Evolutionary conservation across 2,797 vertebrate genomes (phyloP).

Genomic region (Hipposideros larvatus): DNA sequence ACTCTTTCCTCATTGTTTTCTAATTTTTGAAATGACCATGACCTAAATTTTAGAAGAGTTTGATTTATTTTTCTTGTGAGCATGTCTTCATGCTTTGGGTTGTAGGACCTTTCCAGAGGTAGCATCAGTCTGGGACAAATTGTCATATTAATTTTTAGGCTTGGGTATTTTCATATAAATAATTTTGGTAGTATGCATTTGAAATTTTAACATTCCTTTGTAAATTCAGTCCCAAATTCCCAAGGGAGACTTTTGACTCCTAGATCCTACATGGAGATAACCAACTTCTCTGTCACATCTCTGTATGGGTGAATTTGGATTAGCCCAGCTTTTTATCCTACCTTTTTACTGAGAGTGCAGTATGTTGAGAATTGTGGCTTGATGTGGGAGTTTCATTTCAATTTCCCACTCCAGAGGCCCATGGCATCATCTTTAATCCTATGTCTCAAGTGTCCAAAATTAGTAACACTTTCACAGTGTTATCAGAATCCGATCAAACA

Average conservation of each 20-base stretch:
- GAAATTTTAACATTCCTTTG: neutral
- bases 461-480: neutral
- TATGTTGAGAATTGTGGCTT: neutral
- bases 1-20: neutral
- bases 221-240: neutral
- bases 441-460: neutral
- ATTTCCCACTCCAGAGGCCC: neutral
- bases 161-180: neutral
- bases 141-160: neutral
- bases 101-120: neutral
- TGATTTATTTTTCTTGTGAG: neutral
- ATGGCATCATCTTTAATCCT: neutral
- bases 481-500: neutral
- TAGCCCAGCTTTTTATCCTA: neutral
- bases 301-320: neutral
- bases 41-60: neutral
- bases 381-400: neutral
- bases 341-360: neutral
- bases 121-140: neutral
- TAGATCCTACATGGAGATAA: neutral
- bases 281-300: neutral
- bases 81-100: neutral
- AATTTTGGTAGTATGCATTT: neutral
- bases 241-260: neutral
- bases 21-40: neutral